Percentiles rank a stretch among this genome's conserved stretches.
Evolutionary conservation across 2,797 vertebrate genomes (phyloP).

Genomic region (Fratercula arctica): DNA sequence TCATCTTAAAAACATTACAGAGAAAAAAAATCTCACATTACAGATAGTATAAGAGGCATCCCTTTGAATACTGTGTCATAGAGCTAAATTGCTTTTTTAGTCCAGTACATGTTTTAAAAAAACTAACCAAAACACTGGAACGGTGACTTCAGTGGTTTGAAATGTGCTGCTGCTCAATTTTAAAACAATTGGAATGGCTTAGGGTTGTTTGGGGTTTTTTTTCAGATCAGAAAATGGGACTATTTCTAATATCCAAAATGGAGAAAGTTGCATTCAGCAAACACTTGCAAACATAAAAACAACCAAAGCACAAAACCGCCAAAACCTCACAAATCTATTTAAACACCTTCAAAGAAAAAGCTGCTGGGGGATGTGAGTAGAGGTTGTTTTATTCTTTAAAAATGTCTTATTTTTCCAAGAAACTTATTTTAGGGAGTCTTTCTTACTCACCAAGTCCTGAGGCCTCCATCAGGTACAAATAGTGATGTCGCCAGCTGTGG

Average conservation of each 20-base stretch:
- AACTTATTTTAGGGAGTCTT: background rate
- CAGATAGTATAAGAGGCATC: background rate
- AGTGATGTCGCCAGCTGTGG: background rate
- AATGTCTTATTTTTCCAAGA: background rate
- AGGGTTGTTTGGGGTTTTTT: background rate
- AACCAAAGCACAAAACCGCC: background rate
- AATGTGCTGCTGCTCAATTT: background rate
- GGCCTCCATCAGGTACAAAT: background rate
- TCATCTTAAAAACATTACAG: accelerated
- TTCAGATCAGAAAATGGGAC: background rate
- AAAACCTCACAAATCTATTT: accelerated
- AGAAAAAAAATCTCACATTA: background rate
- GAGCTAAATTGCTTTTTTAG: background rate
- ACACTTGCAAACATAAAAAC: background rate
- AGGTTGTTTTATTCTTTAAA: background rate
- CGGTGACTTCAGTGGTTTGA: background rate
- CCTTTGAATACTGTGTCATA: background rate
- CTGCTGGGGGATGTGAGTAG: background rate
- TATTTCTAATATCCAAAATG: background rate
- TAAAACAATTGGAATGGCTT: background rate
- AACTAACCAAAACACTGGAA: background rate
- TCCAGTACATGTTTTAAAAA: background rate
- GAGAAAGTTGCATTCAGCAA: background rate
- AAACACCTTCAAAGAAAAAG: background rate
- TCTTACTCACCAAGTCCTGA: background rate